Conservation (phyloP, 2,113 vertebrate species). For the Nothocercus julius region DNA sequence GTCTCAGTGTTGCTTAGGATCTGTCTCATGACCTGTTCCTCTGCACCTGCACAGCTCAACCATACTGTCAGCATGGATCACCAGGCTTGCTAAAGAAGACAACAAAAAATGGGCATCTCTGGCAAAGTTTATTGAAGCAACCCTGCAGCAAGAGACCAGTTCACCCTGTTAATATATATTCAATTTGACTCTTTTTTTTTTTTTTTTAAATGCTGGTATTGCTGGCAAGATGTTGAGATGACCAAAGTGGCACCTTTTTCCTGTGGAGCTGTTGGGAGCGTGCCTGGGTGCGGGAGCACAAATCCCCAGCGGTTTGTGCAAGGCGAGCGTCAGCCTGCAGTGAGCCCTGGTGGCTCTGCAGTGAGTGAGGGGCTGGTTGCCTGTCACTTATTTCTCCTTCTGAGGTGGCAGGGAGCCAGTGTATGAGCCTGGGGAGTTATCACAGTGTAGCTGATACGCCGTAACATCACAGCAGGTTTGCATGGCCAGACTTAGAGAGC, state of each 20-base stretch:
- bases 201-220: background rate
- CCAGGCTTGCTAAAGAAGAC: background rate
- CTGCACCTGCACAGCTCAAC: background rate
- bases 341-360: rapidly evolving
- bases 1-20: background rate
- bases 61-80: rapidly evolving
- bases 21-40: rapidly evolving
- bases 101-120: background rate
- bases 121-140: background rate
- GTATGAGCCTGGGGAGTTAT: background rate
- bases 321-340: background rate
- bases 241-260: background rate
- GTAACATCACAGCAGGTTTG: background rate
- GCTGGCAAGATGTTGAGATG: background rate
- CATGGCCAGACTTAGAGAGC: background rate
- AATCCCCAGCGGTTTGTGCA: rapidly evolving
- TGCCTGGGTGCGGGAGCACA: background rate
- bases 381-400: background rate
- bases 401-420: rapidly evolving
- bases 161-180: rapidly evolving
- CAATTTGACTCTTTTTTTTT: background rate
- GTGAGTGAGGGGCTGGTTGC: background rate
- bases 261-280: background rate
- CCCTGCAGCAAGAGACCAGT: background rate
- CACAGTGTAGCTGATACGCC: rapidly evolving